A percentile compares a stretch with the other conserved stretches of the same genome.
Evolutionary conservation across 2,888 invertebrate species (phyloP).

Genomic region (Holacanthella duospinosa): DNA sequence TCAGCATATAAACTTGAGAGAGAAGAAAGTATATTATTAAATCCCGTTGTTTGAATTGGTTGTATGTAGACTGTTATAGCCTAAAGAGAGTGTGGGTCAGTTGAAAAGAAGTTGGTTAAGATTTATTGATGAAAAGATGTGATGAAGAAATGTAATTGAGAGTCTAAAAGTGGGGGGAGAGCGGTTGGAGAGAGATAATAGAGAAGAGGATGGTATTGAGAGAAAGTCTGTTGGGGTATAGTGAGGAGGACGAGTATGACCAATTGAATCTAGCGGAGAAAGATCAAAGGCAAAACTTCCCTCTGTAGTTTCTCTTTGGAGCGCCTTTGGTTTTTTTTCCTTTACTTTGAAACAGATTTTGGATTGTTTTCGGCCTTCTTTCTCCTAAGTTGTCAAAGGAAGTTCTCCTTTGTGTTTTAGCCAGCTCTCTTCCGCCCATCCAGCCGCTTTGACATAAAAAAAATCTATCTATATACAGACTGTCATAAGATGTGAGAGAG

Average conservation of each 20-base stretch:
- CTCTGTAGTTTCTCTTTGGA: conserved; percentile 14
- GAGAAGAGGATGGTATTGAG: no score
- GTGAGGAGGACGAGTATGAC: conserved; percentile 36
- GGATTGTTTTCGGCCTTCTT: conserved; percentile 28
- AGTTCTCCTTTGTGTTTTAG: conserved; percentile 19
- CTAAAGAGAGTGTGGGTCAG: no score
- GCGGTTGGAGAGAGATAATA: no score
- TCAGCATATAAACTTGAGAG: no score
- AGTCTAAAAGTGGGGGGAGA: no score
- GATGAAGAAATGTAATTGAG: no score
- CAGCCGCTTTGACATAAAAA: conserved; percentile 1
- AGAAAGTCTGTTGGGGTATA: no score
- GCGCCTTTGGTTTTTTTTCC: conserved; percentile 21
- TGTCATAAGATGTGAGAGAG: conserved; percentile 25
- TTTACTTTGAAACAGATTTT: conserved; percentile 19
- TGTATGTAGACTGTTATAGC: no score
- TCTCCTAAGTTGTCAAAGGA: conserved; percentile 19
- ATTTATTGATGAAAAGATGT: no score
- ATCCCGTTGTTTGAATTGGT: no score
- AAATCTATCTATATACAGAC: conserved; percentile 7
- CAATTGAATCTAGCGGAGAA: conserved; percentile 36
- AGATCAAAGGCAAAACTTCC: conserved; percentile 32
- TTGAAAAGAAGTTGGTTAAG: no score
- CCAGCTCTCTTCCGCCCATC: conserved; percentile 12
- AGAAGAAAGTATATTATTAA: no score